Conservation (phyloP, 2,888 invertebrate genomes). For the Criorhina ranunculi region DNA sequence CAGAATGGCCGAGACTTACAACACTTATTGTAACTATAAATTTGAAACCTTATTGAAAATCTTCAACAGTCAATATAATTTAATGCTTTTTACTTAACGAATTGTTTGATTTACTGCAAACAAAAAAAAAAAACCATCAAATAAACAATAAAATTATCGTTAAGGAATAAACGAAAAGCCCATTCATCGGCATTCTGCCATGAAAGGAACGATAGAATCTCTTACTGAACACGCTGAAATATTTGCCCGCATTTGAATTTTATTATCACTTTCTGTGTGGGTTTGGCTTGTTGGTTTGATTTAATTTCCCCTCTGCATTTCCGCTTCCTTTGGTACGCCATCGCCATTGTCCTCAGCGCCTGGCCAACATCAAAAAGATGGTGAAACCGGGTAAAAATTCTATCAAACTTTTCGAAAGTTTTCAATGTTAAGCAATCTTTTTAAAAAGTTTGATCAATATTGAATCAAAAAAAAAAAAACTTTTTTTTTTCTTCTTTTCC, state of each 20-base stretch:
- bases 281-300: slow-evolving; percentile 29
- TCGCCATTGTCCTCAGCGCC: not conserved
- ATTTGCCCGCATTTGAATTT: slow-evolving; percentile 45
- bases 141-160: slow-evolving; percentile 11
- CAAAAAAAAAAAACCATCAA: slow-evolving; percentile 24
- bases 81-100: too few species aligned
- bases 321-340: slow-evolving; percentile 5
- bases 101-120: not conserved
- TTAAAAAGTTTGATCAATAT: slow-evolving; percentile 76
- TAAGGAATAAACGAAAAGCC: slow-evolving; percentile 27
- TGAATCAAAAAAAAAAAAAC: slow-evolving; percentile 71
- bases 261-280: slow-evolving; percentile 35
- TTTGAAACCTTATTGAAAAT: too few species aligned
- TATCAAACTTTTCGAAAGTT: slow-evolving; percentile 65
- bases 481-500: slow-evolving; percentile 18
- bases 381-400: slow-evolving; percentile 49
- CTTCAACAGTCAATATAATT: too few species aligned
- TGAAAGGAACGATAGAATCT: not conserved
- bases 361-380: slow-evolving; percentile 5
- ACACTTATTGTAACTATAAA: too few species aligned
- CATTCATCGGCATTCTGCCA: not conserved
- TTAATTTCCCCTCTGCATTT: slow-evolving; percentile 25
- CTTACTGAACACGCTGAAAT: slow-evolving; percentile 4
- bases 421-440: slow-evolving; percentile 70
- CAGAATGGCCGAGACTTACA: too few species aligned